Percentiles rank a stretch among this genome's conserved stretches.
These are phyloP conservation scores for Calonectris borealis DNA, from an alignment of 2,113 vertebrate species.

Conservation along the genomic window DNA sequence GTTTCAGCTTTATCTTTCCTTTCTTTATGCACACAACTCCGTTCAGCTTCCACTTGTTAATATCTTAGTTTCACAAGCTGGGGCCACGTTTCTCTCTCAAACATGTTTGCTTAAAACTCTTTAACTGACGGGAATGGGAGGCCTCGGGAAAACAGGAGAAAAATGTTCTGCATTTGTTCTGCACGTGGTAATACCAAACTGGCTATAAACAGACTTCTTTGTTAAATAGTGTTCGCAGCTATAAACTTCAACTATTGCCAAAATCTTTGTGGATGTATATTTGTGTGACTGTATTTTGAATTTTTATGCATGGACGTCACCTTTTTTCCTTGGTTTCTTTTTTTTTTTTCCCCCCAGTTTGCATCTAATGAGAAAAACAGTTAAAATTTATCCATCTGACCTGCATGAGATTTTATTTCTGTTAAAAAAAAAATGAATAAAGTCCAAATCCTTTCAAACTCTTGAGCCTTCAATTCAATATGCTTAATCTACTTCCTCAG, in stretches of 20 bases:
- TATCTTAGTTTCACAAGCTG: background rate
- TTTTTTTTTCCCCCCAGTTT: background rate
- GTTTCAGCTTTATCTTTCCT: background rate
- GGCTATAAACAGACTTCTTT: background rate
- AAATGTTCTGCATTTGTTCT: background rate
- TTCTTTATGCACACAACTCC: background rate
- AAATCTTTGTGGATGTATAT: background rate
- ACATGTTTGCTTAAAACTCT: background rate
- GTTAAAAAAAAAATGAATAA: background rate
- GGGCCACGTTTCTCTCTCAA: background rate
- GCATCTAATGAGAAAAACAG: background rate
- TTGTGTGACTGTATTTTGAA: background rate
- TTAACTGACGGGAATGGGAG: background rate
- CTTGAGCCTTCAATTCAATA: background rate
- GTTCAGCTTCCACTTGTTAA: background rate
- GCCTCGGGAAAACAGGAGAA: background rate
- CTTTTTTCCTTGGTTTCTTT: background rate
- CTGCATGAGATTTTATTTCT: background rate
- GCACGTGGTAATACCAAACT: background rate
- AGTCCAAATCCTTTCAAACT: background rate
- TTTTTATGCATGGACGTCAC: background rate
- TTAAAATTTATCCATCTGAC: background rate
- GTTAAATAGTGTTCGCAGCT: background rate
- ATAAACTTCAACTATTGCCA: background rate
- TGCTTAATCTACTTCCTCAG: background rate